phyloP scores from a whole-genome alignment of 2,113 vertebrate genomes.

The Tyto alba region DNA sequence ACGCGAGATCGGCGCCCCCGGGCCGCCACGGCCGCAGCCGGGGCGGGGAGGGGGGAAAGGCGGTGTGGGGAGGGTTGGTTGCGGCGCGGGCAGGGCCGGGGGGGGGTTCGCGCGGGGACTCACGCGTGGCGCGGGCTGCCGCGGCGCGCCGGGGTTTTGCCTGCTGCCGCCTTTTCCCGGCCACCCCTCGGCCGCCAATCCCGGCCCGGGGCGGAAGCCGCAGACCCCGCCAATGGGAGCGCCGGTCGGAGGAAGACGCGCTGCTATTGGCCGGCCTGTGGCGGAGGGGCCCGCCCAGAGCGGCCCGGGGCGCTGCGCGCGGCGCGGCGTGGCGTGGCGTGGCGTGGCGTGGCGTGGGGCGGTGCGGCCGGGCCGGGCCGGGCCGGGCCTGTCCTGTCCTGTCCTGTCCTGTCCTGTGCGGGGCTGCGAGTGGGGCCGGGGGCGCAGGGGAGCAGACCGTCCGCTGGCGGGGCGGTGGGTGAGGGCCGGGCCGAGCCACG shows the following conservation, averaged over 20 bases:
- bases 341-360: no score
- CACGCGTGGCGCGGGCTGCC: background rate
- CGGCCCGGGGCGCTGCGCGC: no score
- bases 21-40: background rate
- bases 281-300: background rate
- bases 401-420: no score
- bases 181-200: background rate
- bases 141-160: background rate
- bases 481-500: no score
- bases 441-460: background rate
- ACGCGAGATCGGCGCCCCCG: background rate
- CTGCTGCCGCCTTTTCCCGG: slow-evolving; percentile 17
- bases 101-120: background rate
- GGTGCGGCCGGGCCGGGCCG: no score
- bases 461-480: no score
- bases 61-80: no score
- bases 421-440: no score
- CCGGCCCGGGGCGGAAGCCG: background rate
- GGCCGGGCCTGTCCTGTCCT: no score
- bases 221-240: background rate
- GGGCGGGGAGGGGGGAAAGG: no score
- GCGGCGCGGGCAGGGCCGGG: no score
- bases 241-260: background rate
- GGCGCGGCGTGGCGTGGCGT: background rate
- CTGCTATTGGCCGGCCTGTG: background rate